Conservation (phyloP, 2,888 invertebrate species). For the Seira musarum region DNA sequence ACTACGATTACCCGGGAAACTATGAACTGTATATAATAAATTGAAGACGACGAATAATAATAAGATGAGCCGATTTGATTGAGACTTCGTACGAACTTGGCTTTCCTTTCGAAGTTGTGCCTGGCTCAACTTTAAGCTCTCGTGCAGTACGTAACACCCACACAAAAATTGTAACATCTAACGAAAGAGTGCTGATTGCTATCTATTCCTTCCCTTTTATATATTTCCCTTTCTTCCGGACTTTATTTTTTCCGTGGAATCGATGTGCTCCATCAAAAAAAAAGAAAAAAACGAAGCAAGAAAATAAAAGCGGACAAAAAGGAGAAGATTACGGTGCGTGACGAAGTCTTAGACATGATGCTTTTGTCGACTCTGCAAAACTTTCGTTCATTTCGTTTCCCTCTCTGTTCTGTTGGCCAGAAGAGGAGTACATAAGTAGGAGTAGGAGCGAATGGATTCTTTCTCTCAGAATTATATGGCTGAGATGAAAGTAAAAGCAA, state of each 20-base stretch:
- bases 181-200: constrained; percentile 6
- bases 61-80: background rate
- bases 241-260: constrained; percentile 38
- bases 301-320: constrained; percentile 53
- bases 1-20: too few relatives aligned
- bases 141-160: too few relatives aligned
- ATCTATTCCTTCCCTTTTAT: background rate
- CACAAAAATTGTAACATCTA: background rate
- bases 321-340: constrained; percentile 57
- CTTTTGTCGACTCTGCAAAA: constrained; percentile 60
- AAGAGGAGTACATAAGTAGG: background rate
- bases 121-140: background rate
- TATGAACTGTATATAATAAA: too few relatives aligned
- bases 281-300: constrained; percentile 30
- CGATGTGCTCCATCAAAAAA: constrained; percentile 49
- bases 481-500: background rate
- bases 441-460: too few relatives aligned
- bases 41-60: too few relatives aligned
- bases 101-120: background rate
- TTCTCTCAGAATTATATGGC: too few relatives aligned
- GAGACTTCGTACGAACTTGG: background rate
- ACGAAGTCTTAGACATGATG: constrained; percentile 60
- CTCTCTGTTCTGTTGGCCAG: background rate
- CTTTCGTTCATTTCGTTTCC: constrained; percentile 34
- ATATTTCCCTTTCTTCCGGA: constrained; percentile 3